Base-by-base conservation (phyloP, 2,797 vertebrate genomes). In the Chaenodraco wilsoni region DNA sequence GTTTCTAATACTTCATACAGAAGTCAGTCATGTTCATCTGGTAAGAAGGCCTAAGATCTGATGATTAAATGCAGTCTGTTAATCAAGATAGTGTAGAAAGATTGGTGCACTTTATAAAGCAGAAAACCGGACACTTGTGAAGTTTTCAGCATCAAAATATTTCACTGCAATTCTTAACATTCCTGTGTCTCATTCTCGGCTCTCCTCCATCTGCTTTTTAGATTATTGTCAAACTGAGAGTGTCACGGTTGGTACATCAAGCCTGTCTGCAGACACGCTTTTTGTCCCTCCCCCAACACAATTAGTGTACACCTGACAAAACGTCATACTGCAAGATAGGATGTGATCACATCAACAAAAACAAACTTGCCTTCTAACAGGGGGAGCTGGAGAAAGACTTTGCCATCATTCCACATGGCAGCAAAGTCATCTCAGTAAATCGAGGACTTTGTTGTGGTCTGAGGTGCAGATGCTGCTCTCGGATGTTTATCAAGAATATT, bases 141-240 rank as follows among this genome's bases (percentile, higher is more conserved):
- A 68, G 46, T n/a, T 44, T 40, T 78, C 63, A 72, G 69, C 73
- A 81, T 79, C 56, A 58, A 79, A 82, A 77, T 43, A 64, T 59
- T 78, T 17, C 69, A 66, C 74, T 72, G 60, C 57, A 79, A 62
- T 79, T 78, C 80, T 67, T 44, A 72, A 83, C 83, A 89, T 84
- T 73, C 79, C 79, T 66, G 27, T 66, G 78, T 86, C 83, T 89
- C 86, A 71, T 81, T 76, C 72, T 68, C 78, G 71, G 84, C 59
- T 51, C 65, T 73, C 27, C 76, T 76, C 74, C 91, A 93, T 92
- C 90, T 95, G 93, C 67, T 92, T 91, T 93, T 83, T 88, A 81
- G 80, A 92, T 94, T 83, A 91, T 61, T 76, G 65, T 74, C 54
- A 52, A 84, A 76, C 56, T 85, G 70, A 78, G 82, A 84, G 74